These are phyloP conservation scores for Paramacrobiotus metropolitanus DNA, from an alignment of 1,140 invertebrate genomes.

Conservation along the genomic window DNA sequence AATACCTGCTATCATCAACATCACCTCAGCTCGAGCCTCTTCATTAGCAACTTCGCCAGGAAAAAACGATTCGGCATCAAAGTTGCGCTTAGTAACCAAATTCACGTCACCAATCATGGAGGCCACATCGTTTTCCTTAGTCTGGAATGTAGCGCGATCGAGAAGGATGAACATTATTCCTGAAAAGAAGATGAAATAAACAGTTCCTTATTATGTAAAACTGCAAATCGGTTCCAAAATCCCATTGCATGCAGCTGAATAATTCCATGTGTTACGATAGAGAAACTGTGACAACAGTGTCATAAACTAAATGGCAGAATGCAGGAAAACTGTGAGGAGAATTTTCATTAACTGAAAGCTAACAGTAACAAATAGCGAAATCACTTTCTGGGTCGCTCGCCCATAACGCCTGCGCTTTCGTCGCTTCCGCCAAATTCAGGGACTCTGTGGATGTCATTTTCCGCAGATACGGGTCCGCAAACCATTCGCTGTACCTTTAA, in stretches of 20 bases:
- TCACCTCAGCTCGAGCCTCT: neutral
- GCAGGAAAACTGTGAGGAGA: too few relatives aligned
- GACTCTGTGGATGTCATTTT: neutral
- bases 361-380: neutral
- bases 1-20: neutral
- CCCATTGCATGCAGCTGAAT: too few relatives aligned
- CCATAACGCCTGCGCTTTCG: neutral
- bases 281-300: too few relatives aligned
- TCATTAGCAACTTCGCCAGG: neutral
- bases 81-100: neutral
- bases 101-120: neutral
- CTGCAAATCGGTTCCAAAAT: too few relatives aligned
- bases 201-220: too few relatives aligned
- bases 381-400: neutral
- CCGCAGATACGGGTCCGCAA: neutral
- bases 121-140: neutral
- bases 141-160: neutral
- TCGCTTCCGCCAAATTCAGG: neutral
- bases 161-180: neutral
- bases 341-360: too few relatives aligned
- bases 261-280: too few relatives aligned
- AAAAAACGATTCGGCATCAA: neutral
- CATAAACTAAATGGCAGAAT: too few relatives aligned
- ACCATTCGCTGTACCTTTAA: neutral
- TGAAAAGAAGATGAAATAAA: neutral